Evolutionary conservation across 1,140 invertebrate species (phyloP).

Genomic region (Sarcophaga bullata): DNA sequence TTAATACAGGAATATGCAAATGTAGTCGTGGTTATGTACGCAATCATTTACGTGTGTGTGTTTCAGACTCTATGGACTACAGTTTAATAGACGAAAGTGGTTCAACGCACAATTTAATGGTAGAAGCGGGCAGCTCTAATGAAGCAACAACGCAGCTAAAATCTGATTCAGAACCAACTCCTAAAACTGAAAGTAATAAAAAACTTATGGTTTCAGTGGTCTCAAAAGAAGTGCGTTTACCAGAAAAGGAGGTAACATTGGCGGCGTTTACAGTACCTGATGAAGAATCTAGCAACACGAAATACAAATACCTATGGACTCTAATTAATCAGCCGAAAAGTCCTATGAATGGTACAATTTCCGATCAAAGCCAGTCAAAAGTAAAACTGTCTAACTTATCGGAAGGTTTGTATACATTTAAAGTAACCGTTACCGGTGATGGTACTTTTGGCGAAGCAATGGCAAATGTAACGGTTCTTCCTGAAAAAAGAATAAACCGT

Average conservation of each 20-base stretch:
- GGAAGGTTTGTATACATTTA: conserved; percentile 89
- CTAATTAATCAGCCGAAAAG: conserved; percentile 83
- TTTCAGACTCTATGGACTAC: conserved; percentile 59
- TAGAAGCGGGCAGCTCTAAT: conserved; percentile 30
- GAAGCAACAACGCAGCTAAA: conserved; percentile 43
- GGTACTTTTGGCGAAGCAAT: conserved; percentile 84
- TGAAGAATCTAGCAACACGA: conserved; percentile 75
- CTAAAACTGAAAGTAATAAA: conserved; percentile 64
- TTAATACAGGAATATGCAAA: conserved; percentile 74
- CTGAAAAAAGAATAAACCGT: conserved; percentile 86
- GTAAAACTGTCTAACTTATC: conserved; percentile 81
- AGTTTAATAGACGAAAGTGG: conserved; percentile 47
- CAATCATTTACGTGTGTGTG: conserved; percentile 67
- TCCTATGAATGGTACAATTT: conserved; percentile 80
- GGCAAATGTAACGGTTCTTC: conserved; percentile 91
- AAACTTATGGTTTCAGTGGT: conserved; percentile 81
- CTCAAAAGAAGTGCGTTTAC: conserved; percentile 77
- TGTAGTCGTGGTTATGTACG: conserved; percentile 72
- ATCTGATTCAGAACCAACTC: conserved; percentile 57
- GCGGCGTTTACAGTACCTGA: conserved; percentile 83
- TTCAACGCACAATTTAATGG: conserved; percentile 42
- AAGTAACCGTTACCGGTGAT: conserved; percentile 79
- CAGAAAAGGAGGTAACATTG: conserved; percentile 80
- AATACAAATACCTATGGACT: conserved; percentile 91
- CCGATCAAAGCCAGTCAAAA: conserved; percentile 83